Conservation (phyloP, 2,797 vertebrate species). For the Gymnothorax javanicus region DNA sequence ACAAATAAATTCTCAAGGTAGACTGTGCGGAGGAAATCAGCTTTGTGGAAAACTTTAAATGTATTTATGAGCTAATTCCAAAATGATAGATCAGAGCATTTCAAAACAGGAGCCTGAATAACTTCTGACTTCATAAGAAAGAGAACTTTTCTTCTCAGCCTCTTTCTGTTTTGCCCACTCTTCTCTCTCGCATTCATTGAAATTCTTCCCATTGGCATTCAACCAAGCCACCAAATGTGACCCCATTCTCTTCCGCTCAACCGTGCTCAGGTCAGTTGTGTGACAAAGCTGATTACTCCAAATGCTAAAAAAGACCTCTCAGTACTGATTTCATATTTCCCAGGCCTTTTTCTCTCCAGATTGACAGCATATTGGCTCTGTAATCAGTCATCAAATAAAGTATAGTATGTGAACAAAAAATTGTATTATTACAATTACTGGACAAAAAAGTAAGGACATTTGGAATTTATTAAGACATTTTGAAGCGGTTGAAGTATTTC, state of each 20-base stretch:
- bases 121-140: conserved; percentile 54
- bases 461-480: not conserved
- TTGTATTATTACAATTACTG: not conserved
- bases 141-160: not conserved
- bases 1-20: not conserved
- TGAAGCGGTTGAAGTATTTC: not conserved
- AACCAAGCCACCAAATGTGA: not conserved
- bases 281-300: not conserved
- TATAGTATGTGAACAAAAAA: not conserved
- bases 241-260: not conserved
- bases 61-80: not conserved
- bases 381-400: not conserved
- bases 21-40: not conserved
- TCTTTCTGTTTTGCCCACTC: too few relatives aligned
- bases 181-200: not conserved
- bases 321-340: not conserved
- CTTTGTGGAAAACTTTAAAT: not conserved
- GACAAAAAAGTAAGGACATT: not conserved
- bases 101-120: conserved; percentile 52
- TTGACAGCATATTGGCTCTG: not conserved
- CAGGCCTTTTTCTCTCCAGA: not conserved
- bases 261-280: not conserved
- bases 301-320: not conserved
- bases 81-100: conserved; percentile 33
- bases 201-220: conserved; percentile 1